These are phyloP conservation scores for Pipistrellus nathusii DNA, from an alignment of 2,797 vertebrate genomes.

Conservation along the genomic window DNA sequence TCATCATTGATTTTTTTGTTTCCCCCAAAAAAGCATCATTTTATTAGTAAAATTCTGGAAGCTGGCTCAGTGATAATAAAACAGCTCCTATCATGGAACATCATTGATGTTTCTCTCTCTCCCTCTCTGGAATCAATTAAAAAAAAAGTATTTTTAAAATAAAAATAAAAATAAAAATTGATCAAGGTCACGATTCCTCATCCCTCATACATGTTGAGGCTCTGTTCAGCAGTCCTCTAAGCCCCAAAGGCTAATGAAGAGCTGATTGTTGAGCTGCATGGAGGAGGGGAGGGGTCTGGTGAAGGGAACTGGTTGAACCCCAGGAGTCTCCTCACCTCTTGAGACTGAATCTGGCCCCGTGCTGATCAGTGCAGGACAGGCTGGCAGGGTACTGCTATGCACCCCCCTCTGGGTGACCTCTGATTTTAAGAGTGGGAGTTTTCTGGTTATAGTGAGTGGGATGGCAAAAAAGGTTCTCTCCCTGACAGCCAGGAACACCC, in stretches of 20 bases:
- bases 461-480: not conserved
- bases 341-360: not conserved
- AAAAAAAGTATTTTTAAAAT: too few species aligned
- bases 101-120: not conserved
- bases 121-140: too few species aligned
- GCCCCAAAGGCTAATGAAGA: not conserved
- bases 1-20: not conserved
- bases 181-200: not conserved
- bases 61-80: not conserved
- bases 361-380: too few species aligned
- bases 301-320: not conserved
- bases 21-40: not conserved
- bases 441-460: not conserved
- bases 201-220: not conserved
- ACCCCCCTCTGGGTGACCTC: not conserved
- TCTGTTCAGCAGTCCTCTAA: not conserved
- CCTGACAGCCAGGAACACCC: not conserved
- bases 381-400: not conserved
- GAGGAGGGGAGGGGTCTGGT: not conserved
- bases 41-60: slow-evolving; percentile 1
- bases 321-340: not conserved
- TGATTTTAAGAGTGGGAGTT: not conserved
- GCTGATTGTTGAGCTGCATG: not conserved
- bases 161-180: not conserved
- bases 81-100: not conserved